Conservation (phyloP, 2,888 invertebrate species). For the Idaea dimidiata region DNA sequence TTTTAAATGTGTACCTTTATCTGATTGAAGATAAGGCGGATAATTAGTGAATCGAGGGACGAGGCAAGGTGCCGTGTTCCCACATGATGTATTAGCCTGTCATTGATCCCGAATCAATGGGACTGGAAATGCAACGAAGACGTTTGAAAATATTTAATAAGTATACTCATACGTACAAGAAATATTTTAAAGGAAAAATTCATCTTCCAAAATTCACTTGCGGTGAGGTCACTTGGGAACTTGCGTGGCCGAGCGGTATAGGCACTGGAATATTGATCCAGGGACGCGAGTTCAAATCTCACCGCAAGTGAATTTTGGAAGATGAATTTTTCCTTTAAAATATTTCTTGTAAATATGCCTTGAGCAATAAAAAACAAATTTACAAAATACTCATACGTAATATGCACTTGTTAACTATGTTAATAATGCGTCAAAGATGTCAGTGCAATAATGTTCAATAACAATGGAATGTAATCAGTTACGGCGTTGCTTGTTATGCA, state of each 20-base stretch:
- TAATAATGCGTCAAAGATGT: constrained; percentile 8
- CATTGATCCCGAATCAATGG: not conserved
- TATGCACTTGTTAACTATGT: not conserved
- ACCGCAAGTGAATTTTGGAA: too few relatives aligned
- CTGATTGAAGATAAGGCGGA: constrained; percentile 69
- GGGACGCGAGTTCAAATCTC: too few relatives aligned
- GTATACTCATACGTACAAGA: too few relatives aligned
- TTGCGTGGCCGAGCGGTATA: too few relatives aligned
- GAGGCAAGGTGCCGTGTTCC: constrained; percentile 62
- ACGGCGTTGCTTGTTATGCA: constrained; percentile 48
- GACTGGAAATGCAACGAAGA: not conserved
- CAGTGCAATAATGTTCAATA: constrained; percentile 38
- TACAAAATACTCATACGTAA: too few relatives aligned
- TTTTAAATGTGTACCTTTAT: constrained; percentile 60
- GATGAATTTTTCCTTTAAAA: too few relatives aligned
- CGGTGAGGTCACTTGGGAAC: too few relatives aligned
- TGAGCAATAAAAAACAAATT: too few relatives aligned
- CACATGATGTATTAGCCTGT: constrained; percentile 46
- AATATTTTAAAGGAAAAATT: too few relatives aligned
- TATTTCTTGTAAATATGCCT: too few relatives aligned
- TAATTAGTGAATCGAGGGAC: constrained; percentile 64
- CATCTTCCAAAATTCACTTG: too few relatives aligned
- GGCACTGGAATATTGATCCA: too few relatives aligned
- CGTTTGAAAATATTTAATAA: not conserved
- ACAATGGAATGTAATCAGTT: constrained; percentile 72